A percentile compares a stretch with the other conserved stretches of the same genome.
Evolutionary conservation across 2,888 invertebrate genomes (phyloP).

Genomic region (Notodonta dromedarius): DNA sequence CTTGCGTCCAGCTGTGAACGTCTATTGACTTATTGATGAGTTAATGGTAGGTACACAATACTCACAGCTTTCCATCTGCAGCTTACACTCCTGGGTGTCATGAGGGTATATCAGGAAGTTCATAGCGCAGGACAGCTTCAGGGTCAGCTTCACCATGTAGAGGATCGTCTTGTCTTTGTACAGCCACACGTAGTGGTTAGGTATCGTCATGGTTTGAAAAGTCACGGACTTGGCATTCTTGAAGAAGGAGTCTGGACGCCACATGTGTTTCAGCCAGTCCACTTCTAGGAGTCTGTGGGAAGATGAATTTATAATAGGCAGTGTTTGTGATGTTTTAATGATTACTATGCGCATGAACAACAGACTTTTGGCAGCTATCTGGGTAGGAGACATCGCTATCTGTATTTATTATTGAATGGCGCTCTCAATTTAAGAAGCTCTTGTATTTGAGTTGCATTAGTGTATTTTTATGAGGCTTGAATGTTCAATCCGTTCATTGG

Average conservation of each 20-base stretch:
- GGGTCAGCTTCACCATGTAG: constrained; percentile 93
- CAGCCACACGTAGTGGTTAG: constrained; percentile 96
- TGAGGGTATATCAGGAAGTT: constrained; percentile 97
- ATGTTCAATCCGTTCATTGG: too few species aligned
- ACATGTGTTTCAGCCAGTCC: constrained; percentile 96
- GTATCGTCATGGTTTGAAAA: constrained; percentile 97
- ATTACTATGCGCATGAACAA: too few species aligned
- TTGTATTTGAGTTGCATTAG: too few species aligned
- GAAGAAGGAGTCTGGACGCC: constrained; percentile 97
- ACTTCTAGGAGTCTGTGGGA: constrained; percentile 89
- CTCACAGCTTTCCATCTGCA: constrained; percentile 98
- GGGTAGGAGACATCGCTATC: too few species aligned
- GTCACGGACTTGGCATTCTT: constrained; percentile 97
- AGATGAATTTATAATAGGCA: neutral
- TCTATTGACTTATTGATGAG: too few species aligned
- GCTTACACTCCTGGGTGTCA: constrained; percentile 96
- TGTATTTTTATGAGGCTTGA: too few species aligned
- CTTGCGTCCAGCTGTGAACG: too few species aligned
- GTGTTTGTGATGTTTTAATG: neutral
- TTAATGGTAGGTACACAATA: constrained; percentile 40
- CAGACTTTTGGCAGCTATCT: too few species aligned
- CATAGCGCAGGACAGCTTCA: constrained; percentile 96
- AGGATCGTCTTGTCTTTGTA: constrained; percentile 85
- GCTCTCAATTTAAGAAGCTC: too few species aligned
- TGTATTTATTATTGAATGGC: too few species aligned